Base-by-base conservation (phyloP, 2,888 invertebrate genomes). In the Zaprionus lineosus region DNA sequence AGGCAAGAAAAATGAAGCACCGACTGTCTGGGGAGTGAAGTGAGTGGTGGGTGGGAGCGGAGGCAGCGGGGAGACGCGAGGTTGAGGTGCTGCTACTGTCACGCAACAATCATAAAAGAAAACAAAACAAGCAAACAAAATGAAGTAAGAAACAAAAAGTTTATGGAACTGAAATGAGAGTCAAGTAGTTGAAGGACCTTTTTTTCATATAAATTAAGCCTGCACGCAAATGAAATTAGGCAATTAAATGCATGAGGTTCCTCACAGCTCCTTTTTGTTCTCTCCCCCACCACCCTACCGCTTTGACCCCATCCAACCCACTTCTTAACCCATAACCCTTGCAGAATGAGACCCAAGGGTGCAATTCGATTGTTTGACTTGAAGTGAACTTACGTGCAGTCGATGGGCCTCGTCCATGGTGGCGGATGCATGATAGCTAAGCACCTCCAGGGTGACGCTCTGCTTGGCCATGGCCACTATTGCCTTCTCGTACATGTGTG, bases 401-500 rank as follows among this genome's bases (percentile, higher is more conserved):
- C 93, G 93, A 88, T 94, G 93, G 47, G 97, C 97, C 90, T 98
- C 98, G 87, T 98, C 97, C 76, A 94, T 89, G 58, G 95, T 94
- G 53, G 98, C 97, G 21, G 97, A 96, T 50, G 98, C 98, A 91
- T 98, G 98, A 91, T 98, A 98, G 90, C 97, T 97, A 83, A 98
- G 91, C 71, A 93, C 93, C 91, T 98, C 98, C 82, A 98, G 91
- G 3, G 98, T 98, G 65, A 98, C 98, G 87, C 95, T 96, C 90
- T 98, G 98, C 89, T 98, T 98, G 55, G 98, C 98, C 94, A 98
- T 98, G 11, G 98, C 96, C 60, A 96, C 96, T 89, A 97, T 94
- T 29, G 97, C 98, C 90, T 95, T 97, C 91, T 98, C 98, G 88
- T 98, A 98, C 97, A 97, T 98, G 89, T 97, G 96, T 47, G 97